Evolutionary conservation across 2,888 invertebrate genomes (phyloP), one percentile per base, ranked within the genome.

Genomic region (Melitaea athalia): DNA sequence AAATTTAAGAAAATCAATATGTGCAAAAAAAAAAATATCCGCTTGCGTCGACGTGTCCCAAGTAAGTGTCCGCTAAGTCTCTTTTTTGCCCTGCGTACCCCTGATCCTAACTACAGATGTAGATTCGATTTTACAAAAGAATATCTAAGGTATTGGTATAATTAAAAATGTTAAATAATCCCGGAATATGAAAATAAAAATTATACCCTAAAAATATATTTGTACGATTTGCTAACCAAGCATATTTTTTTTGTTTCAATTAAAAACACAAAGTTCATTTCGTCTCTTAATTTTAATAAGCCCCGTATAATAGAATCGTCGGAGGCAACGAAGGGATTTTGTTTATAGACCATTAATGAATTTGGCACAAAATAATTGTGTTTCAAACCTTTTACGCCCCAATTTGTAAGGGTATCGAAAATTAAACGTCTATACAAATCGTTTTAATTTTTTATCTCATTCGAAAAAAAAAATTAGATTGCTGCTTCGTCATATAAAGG

Each of bases 311-410:
- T 73, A 67, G 73, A 67, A 75, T 67, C 73, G 75, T 73, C 74
- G 63, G 62, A 74, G 78, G 80, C 68, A 74, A 73, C 76, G 77
- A 83, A 84, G 81, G 82, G 84, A 82, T 85, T 85, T 82, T 84
- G 86, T 86, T 87, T 86, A 87, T 84, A 78, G 80, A 71, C 82
- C 81, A 86, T 85, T 87, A 87, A 87, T 85, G 85, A 85, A 85
- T 85, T 86, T 74, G 78, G 76, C 78, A 75, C 78, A 79, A 77
- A 83, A 82, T 82, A 78, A 80, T 81, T 76, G 74, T 72, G 71
- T 63, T 63, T 74, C 74, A 70, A 79, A 80, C 72, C 70, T 78
- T 80, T 84, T 78, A 81, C 79, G 81, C 81, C 78, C 79, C 79
- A 85, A 86, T 86, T 85, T 84, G 83, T 81, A 78, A 72, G 78